Percentiles rank a stretch among this genome's conserved stretches.
phyloP scores from a whole-genome alignment of 2,113 vertebrate species.

The Rhinoptilus africanus region DNA sequence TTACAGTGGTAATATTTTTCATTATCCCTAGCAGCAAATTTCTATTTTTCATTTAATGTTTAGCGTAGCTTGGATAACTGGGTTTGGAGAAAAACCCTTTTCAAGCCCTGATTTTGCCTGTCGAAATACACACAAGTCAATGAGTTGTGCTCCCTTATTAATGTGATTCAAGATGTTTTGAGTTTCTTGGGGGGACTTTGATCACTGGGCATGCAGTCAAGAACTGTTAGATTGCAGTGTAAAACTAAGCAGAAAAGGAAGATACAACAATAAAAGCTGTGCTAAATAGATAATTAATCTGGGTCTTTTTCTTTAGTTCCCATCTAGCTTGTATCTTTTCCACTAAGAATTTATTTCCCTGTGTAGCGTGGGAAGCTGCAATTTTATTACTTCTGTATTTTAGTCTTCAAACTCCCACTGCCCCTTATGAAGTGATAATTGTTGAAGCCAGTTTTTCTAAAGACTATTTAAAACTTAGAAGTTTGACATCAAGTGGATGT shows the following conservation, averaged over 20 bases:
- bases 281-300: constrained; percentile 26
- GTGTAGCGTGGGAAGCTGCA: constrained; percentile 54
- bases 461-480: constrained; percentile 37
- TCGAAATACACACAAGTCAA: neutral
- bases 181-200: neutral
- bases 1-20: neutral
- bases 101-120: neutral
- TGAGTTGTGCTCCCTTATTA: neutral
- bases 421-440: constrained; percentile 60
- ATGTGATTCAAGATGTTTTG: neutral
- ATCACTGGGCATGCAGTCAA: neutral
- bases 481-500: neutral
- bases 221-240: neutral
- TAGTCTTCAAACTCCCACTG: constrained; percentile 64
- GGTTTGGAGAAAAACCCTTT: neutral
- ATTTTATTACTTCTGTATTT: constrained; percentile 64
- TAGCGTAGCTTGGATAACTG: neutral
- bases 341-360: constrained; percentile 38
- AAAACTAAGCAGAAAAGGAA: neutral
- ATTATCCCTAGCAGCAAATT: neutral
- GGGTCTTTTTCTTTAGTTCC: neutral
- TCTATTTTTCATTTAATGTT: neutral
- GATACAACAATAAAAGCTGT: neutral
- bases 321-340: neutral
- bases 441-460: constrained; percentile 46